These are phyloP conservation scores for Bathynomus jamesi DNA, from an alignment of 1,140 invertebrate genomes.

Conservation along the genomic window DNA sequence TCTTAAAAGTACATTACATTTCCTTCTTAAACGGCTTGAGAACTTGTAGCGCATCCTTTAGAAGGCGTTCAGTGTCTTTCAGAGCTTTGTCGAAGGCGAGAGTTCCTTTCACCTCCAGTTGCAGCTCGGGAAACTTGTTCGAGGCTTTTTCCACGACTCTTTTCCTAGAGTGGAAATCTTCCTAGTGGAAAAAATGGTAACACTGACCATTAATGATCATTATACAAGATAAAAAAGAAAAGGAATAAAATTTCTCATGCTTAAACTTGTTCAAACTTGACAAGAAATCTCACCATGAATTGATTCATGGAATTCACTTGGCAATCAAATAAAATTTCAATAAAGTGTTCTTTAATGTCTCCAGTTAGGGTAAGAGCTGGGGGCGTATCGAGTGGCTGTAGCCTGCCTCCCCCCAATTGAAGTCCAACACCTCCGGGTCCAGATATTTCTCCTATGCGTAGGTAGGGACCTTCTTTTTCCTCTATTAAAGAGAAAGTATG, in stretches of 20 bases:
- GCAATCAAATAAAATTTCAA: slow-evolving; percentile 14
- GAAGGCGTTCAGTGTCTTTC: neutral
- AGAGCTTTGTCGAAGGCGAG: neutral
- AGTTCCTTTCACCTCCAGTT: neutral
- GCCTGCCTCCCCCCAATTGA: slow-evolving; percentile 22
- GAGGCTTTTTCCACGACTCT: no score
- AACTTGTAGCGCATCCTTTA: neutral
- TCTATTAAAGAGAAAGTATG: neutral
- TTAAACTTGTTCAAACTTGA: no score
- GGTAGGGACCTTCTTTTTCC: slow-evolving; percentile 20
- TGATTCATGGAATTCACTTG: neutral
- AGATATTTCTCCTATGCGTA: slow-evolving; percentile 22
- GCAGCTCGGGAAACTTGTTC: neutral
- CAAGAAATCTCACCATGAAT: no score
- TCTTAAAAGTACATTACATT: neutral
- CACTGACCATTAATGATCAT: no score
- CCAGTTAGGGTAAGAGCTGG: slow-evolving; percentile 21
- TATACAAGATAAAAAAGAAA: no score
- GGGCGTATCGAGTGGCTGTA: slow-evolving; percentile 23
- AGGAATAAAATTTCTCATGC: no score
- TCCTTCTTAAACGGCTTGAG: neutral
- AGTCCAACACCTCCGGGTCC: slow-evolving; percentile 19
- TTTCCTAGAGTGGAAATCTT: no score
- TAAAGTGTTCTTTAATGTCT: slow-evolving; percentile 10
- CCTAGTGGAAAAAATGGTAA: no score